Base-by-base conservation (phyloP, 2,113 vertebrate genomes). In the Stomatorhinus ivindoensis region DNA sequence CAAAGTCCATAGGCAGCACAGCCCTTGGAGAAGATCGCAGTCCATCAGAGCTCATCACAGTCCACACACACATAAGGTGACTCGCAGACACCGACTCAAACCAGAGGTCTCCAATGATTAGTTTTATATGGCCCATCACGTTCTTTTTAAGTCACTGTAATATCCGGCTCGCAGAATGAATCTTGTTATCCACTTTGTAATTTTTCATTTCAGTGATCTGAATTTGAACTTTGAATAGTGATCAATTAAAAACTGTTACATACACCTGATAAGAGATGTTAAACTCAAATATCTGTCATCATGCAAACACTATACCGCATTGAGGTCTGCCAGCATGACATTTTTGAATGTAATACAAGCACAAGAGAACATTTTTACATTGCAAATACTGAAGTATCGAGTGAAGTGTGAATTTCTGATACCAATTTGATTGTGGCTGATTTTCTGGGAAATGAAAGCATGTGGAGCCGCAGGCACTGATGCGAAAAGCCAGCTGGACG, bases 341-440 rank as follows among this genome's bases (percentile, higher is more conserved):
- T 69, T 69, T 80, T 80, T 80, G 31, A 80, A 80, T 5, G 35
- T 69, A 80, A 80, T 42, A 7, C 5, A 17, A 80, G 35, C 17
- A 80, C 24, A n/a, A 48, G 17, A 85, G 42, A 48, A 85, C 82
- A 85, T 48, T 85, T 85, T 85, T 48, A 85, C 42, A 47, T 46
- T 85, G 82, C 82, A 85, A 85, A 85, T 85, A n/a, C 82, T 46
- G 48, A 48, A 24, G 39, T 85, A 85, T 85, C 39, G 44, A 85
- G 15, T n/a, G 39, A 85, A 46, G 46, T 46, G 46, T 85, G 42
- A 85, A 9, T 85, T 85, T 48, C 82, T 85, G 82, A 80, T 80
- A 80, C 35, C 35, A 19, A 42, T 80, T 42, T 80, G 35, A 80
- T 42, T 17, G 17, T 13, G 61, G 61, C 61, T 31, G 73, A 80